Evolutionary conservation across 2,113 vertebrate species (phyloP).

Genomic region (Calidris pygmaea): DNA sequence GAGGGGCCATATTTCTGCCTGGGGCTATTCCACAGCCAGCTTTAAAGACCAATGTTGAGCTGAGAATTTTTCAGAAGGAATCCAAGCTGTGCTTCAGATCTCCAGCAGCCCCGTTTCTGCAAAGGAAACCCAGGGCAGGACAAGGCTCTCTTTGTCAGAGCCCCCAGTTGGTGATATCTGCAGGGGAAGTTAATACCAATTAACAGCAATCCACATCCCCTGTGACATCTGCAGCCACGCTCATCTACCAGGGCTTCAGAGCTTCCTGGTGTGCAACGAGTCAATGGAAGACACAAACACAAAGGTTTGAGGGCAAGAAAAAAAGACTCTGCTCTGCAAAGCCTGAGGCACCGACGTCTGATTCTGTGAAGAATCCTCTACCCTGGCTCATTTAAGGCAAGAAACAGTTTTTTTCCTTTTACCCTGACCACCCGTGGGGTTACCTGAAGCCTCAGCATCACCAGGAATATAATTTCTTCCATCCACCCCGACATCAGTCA

Average conservation of each 20-base stretch:
- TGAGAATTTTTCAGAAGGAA: neutral
- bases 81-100: neutral
- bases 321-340: neutral
- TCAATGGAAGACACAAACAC: neutral
- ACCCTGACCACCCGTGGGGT: neutral
- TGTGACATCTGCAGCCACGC: neutral
- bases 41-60: neutral
- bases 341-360: neutral
- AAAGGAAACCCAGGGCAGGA: neutral
- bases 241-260: accelerated
- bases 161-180: neutral
- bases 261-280: accelerated
- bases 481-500: accelerated
- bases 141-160: neutral
- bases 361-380: neutral
- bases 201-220: neutral
- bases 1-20: neutral
- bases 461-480: neutral
- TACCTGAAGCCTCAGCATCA: neutral
- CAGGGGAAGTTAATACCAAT: neutral
- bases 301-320: too few species aligned
- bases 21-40: neutral
- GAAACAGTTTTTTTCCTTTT: neutral
- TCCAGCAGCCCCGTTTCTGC: neutral
- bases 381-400: neutral